Conservation (phyloP, 2,113 vertebrate species). For the Channa maculata region DNA sequence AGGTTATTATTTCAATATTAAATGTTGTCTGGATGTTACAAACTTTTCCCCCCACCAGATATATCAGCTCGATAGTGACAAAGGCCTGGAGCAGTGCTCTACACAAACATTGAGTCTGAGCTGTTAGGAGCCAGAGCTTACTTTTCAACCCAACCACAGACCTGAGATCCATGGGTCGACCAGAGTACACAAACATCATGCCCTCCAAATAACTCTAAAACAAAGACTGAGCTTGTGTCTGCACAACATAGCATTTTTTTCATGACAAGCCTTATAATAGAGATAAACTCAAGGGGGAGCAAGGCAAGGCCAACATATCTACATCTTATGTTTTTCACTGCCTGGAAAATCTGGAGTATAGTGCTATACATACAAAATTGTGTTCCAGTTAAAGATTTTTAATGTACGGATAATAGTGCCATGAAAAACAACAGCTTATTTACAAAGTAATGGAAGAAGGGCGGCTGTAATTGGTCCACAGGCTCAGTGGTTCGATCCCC, state of each 20-base stretch:
- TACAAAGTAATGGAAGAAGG: conserved; percentile 57
- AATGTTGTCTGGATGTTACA: background rate
- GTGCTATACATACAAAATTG: conserved; percentile 13
- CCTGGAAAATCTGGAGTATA: background rate
- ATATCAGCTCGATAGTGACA: conserved; percentile 8
- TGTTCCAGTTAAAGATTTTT: conserved; percentile 61
- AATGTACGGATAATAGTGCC: conserved; percentile 73
- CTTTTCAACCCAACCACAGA: conserved; percentile 28
- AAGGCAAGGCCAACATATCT: background rate
- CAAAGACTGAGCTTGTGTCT: conserved; percentile 24
- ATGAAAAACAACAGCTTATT: conserved; percentile 67
- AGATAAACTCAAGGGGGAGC: conserved; percentile 1
- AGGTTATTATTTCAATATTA: background rate
- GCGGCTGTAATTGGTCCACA: too few species aligned
- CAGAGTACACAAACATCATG: conserved; percentile 57
- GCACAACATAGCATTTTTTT: conserved; percentile 49
- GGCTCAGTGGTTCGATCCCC: too few species aligned
- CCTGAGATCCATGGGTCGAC: conserved; percentile 51
- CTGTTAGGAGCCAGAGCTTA: conserved; percentile 28
- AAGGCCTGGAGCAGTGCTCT: background rate
- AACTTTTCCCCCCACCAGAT: background rate
- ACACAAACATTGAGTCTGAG: conserved; percentile 2
- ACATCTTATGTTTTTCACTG: background rate
- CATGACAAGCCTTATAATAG: conserved; percentile 11
- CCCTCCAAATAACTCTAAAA: conserved; percentile 44